Conservation (phyloP, 2,113 vertebrate species). For the Setophaga petechia region DNA sequence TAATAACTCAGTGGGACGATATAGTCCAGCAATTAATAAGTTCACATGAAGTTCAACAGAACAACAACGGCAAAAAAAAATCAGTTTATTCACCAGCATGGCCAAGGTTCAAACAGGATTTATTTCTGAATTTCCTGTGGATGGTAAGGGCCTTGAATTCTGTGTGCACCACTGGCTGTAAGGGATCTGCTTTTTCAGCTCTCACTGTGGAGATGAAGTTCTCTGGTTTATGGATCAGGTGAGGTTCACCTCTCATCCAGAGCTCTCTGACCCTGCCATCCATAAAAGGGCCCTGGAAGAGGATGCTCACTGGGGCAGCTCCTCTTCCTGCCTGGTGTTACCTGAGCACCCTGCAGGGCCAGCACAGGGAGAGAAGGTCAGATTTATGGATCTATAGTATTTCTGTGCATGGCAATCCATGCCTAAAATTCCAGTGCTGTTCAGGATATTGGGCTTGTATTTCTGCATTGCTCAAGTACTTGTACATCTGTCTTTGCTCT, state of each 20-base stretch:
- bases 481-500: constrained; percentile 51
- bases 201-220: background rate
- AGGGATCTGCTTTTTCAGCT: background rate
- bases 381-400: background rate
- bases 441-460: background rate
- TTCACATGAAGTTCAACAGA: constrained; percentile 66
- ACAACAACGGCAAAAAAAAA: background rate
- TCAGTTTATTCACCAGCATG: constrained; percentile 18
- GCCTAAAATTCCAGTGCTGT: background rate
- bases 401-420: background rate
- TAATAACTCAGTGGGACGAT: constrained; percentile 47
- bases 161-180: background rate
- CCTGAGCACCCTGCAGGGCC: background rate
- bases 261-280: background rate
- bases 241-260: background rate
- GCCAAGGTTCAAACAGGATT: constrained; percentile 29
- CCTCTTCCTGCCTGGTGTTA: background rate
- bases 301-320: background rate
- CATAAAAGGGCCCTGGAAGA: background rate
- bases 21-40: constrained; percentile 62
- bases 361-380: accelerated
- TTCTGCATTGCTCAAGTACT: constrained; percentile 23
- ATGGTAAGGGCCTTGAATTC: background rate
- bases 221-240: background rate
- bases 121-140: constrained; percentile 23